Percentiles rank a stretch among this genome's conserved stretches.
These are phyloP conservation scores for Cephalopterus ornatus DNA, from an alignment of 2,113 vertebrate genomes.

Conservation along the genomic window DNA sequence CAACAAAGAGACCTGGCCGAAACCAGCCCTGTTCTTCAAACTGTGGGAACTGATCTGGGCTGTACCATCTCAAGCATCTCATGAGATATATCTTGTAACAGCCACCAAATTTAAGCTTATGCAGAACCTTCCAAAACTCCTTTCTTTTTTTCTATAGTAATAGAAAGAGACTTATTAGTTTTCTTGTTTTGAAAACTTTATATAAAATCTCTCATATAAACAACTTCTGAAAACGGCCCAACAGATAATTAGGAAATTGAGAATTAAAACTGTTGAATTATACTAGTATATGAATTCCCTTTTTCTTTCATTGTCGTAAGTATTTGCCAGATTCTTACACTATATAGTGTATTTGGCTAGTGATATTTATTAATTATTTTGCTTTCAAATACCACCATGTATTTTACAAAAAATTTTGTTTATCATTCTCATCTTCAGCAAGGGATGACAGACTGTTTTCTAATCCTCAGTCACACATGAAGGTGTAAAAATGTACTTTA, in stretches of 20 bases:
- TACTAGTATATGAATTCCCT: neutral
- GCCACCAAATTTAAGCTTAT: neutral
- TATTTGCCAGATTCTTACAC: neutral
- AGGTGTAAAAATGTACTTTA: neutral
- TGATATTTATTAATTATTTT: neutral
- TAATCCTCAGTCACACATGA: neutral
- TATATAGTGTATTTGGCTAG: neutral
- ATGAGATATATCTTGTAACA: neutral
- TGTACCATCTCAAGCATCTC: too few relatives aligned
- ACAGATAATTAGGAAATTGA: neutral
- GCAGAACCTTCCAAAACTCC: neutral
- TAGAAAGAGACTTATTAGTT: neutral
- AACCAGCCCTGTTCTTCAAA: neutral
- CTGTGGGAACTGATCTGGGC: too few relatives aligned
- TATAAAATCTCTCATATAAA: neutral
- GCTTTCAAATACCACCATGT: neutral
- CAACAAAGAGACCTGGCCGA: neutral
- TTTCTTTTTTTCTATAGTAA: neutral
- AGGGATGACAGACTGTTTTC: neutral
- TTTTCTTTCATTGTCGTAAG: neutral
- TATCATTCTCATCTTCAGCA: neutral
- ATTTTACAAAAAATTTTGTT: neutral
- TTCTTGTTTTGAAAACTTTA: neutral
- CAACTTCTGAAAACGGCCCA: neutral
- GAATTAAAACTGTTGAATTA: neutral